Percentiles rank a stretch among this genome's conserved stretches.
These are phyloP conservation scores for Takifugu rubripes DNA, from an alignment of 2,797 vertebrate species.

Conservation along the genomic window DNA sequence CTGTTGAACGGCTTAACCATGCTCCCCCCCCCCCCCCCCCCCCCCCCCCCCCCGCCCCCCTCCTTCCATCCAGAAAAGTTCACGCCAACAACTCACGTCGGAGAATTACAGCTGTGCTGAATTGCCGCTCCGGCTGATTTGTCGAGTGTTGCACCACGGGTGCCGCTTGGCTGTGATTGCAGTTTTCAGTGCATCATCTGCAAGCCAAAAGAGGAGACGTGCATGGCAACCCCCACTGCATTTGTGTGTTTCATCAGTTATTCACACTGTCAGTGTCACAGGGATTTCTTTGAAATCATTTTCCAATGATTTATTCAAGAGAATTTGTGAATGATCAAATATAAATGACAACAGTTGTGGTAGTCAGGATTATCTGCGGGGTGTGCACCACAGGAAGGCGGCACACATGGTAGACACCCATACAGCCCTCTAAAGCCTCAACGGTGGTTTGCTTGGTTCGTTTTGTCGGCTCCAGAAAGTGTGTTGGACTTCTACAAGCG, in stretches of 20 bases:
- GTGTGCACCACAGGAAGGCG: constrained; percentile 13
- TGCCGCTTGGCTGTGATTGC: constrained; percentile 24
- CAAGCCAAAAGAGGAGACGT: constrained; percentile 20
- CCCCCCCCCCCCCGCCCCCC: constrained; percentile 35
- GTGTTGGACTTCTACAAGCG: constrained; percentile 32
- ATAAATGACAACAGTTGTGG: constrained; percentile 39
- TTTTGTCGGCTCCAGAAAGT: constrained; percentile 36
- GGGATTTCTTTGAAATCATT: constrained; percentile 29
- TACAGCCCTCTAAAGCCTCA: constrained; percentile 19
- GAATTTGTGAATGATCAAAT: constrained; percentile 31
- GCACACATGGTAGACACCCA: constrained; percentile 19
- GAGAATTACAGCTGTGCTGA: constrained; percentile 24
- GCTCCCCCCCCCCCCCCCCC: constrained; percentile 30
- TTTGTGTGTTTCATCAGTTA: constrained; percentile 46
- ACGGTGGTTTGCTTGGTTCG: constrained; percentile 23
- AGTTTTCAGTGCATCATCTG: constrained; percentile 10
- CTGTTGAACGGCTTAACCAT: constrained; percentile 41
- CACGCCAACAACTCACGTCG: constrained; percentile 26
- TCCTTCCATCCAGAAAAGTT: constrained; percentile 36
- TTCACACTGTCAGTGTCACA: constrained; percentile 28
- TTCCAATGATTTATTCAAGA: constrained; percentile 19
- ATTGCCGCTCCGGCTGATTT: constrained; percentile 9
- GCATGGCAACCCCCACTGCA: constrained; percentile 32
- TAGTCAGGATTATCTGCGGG: constrained; percentile 21
- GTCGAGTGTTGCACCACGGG: constrained; percentile 2